Conservation (phyloP, 2,888 invertebrate species). For the Incurvaria masculella region DNA sequence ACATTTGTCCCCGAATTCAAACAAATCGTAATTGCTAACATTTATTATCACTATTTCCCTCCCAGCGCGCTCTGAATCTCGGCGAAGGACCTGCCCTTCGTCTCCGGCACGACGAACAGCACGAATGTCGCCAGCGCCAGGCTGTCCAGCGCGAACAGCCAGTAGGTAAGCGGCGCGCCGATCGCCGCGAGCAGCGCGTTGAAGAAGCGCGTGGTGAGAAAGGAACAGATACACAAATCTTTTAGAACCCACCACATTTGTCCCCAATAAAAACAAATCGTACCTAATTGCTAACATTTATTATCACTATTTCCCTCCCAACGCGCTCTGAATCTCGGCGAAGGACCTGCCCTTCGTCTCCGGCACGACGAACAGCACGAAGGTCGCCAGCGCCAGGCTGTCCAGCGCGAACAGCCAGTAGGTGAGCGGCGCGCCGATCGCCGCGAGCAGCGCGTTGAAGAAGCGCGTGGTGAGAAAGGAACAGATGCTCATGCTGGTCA, state of each 20-base stretch:
- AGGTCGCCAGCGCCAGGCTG: slow-evolving; percentile 20
- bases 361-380: slow-evolving; percentile 27
- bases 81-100: slow-evolving; percentile 33
- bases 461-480: slow-evolving; percentile 25
- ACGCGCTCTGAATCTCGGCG: slow-evolving; percentile 29
- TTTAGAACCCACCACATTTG: too few species aligned
- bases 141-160: slow-evolving; percentile 24
- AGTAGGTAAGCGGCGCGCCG: slow-evolving; percentile 29
- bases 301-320: slow-evolving; percentile 18
- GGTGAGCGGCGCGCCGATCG: slow-evolving; percentile 26
- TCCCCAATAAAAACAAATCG: too few species aligned
- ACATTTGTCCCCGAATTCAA: too few species aligned
- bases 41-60: slow-evolving; percentile 9
- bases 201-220: too few species aligned
- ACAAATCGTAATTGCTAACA: too few species aligned
- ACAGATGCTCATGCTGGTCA: slow-evolving; percentile 15
- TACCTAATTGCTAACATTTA: too few species aligned
- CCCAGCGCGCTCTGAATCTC: slow-evolving; percentile 32
- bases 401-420: slow-evolving; percentile 27
- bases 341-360: slow-evolving; percentile 40
- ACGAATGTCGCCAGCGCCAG: slow-evolving; percentile 22
- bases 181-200: slow-evolving; percentile 20
- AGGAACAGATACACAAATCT: too few species aligned
- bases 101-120: slow-evolving; percentile 31
- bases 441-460: slow-evolving; percentile 22